A percentile compares a stretch with the other conserved stretches of the same genome.
phyloP scores from a whole-genome alignment of 2,888 invertebrate genomes.

The Parnassius orleans region DNA sequence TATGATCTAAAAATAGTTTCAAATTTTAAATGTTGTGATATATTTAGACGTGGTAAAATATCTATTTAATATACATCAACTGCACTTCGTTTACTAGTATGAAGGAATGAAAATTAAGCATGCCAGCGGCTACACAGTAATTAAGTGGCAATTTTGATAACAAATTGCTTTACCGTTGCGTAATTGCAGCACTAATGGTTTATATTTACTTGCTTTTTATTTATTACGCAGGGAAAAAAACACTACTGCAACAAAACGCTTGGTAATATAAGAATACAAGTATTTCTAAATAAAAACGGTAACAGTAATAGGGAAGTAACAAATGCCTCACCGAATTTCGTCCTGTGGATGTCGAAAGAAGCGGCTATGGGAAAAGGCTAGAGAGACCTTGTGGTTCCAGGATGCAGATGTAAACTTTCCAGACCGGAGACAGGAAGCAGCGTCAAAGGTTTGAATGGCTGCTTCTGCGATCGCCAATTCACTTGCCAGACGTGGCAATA shows the following conservation, averaged over 20 bases:
- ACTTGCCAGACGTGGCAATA: too few species aligned
- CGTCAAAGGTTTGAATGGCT: too few species aligned
- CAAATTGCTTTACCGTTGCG: slow-evolving; percentile 25
- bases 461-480: too few species aligned
- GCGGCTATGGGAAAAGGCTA: too few species aligned
- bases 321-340: too few species aligned
- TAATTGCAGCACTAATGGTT: slow-evolving; percentile 25
- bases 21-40: not conserved
- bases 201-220: slow-evolving; percentile 20
- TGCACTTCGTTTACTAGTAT: slow-evolving; percentile 4
- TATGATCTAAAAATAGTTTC: too few species aligned
- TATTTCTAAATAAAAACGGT: too few species aligned
- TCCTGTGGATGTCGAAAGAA: too few species aligned
- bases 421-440: too few species aligned
- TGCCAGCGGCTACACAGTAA: slow-evolving; percentile 22
- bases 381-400: too few species aligned
- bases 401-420: too few species aligned
- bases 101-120: slow-evolving; percentile 18
- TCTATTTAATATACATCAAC: slow-evolving; percentile 3
- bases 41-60: not conserved
- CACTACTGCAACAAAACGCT: not conserved
- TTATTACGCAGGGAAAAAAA: slow-evolving; percentile 18
- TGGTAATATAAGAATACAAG: not conserved
- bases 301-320: too few species aligned
- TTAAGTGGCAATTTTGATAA: slow-evolving; percentile 28